These are phyloP conservation scores for Autographa pulchrina DNA, from an alignment of 2,888 invertebrate species.

Conservation along the genomic window DNA sequence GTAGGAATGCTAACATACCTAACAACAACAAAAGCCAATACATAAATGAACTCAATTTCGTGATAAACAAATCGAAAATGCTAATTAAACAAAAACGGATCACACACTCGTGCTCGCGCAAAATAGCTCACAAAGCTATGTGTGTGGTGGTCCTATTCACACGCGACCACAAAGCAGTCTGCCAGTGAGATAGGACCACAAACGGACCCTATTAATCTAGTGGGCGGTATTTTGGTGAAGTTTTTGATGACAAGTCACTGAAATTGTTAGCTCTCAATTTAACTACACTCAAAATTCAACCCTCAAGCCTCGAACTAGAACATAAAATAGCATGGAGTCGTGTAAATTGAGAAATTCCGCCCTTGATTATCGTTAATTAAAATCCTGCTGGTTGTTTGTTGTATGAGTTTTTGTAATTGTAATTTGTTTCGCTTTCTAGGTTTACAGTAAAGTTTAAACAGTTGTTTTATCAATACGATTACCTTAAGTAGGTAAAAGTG, in stretches of 20 bases:
- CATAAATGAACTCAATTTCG: neutral
- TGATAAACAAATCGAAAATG: conserved; percentile 9
- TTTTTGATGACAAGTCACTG: conserved; percentile 19
- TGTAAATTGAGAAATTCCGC: neutral
- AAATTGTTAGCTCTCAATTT: conserved; percentile 3
- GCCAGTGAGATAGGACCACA: conserved; percentile 27
- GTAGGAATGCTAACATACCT: neutral
- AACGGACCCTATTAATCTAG: conserved; percentile 28
- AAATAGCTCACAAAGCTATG: conserved; percentile 24
- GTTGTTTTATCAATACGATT: neutral
- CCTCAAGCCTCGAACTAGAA: neutral
- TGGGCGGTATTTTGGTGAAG: conserved; percentile 9
- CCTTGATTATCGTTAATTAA: conserved; percentile 9
- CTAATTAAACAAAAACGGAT: conserved; percentile 24
- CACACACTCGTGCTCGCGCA: conserved; percentile 17
- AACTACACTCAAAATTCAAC: neutral
- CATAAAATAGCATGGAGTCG: neutral
- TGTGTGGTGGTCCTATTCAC: conserved; percentile 33
- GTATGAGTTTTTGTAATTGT: conserved; percentile 3
- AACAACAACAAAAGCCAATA: neutral
- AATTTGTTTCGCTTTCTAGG: neutral
- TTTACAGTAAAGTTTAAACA: neutral
- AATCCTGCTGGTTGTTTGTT: conserved; percentile 5
- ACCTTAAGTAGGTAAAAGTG: neutral
- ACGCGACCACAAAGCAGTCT: conserved; percentile 33